A percentile compares a stretch with the other conserved stretches of the same genome.
Evolutionary conservation across 2,113 vertebrate genomes (phyloP).

Genomic region (Scomber japonicus): DNA sequence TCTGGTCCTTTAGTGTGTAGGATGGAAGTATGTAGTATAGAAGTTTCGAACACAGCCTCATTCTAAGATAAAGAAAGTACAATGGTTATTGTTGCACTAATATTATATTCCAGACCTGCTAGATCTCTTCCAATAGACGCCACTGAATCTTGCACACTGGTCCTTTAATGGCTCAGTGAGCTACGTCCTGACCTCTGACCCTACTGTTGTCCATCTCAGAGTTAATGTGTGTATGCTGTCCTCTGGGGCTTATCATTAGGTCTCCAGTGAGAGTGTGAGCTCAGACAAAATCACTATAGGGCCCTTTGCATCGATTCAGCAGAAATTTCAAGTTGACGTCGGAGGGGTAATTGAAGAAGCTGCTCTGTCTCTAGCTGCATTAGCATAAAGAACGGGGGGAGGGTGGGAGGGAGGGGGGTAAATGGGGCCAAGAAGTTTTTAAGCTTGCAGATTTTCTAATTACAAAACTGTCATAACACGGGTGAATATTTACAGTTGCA

Average conservation of each 20-base stretch:
- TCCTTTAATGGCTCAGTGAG: background rate
- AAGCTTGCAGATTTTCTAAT: slow-evolving; percentile 24
- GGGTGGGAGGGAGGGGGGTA: background rate
- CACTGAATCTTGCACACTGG: too few species aligned
- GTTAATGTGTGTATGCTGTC: slow-evolving; percentile 1
- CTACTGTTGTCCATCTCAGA: background rate
- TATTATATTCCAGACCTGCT: too few species aligned
- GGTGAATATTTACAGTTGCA: slow-evolving; percentile 15
- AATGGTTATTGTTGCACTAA: too few species aligned
- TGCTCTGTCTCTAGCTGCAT: slow-evolving; percentile 9
- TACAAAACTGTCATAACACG: slow-evolving; percentile 20
- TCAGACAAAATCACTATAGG: slow-evolving; percentile 23
- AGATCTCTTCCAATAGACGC: too few species aligned
- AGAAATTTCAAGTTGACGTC: slow-evolving; percentile 18
- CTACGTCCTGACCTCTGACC: slow-evolving; percentile 27
- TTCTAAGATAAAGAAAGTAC: too few species aligned
- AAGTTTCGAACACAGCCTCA: too few species aligned
- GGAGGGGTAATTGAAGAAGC: slow-evolving; percentile 33
- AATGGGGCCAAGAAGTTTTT: background rate
- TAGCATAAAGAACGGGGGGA: background rate
- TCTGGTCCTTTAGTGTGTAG: too few species aligned
- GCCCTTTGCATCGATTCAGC: slow-evolving; percentile 54
- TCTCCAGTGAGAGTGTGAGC: slow-evolving; percentile 42
- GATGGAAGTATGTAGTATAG: too few species aligned
- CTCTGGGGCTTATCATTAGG: slow-evolving; percentile 29